These are phyloP conservation scores for Hirtodrosophila confusa DNA, from an alignment of 2,888 invertebrate genomes.

Conservation along the genomic window DNA sequence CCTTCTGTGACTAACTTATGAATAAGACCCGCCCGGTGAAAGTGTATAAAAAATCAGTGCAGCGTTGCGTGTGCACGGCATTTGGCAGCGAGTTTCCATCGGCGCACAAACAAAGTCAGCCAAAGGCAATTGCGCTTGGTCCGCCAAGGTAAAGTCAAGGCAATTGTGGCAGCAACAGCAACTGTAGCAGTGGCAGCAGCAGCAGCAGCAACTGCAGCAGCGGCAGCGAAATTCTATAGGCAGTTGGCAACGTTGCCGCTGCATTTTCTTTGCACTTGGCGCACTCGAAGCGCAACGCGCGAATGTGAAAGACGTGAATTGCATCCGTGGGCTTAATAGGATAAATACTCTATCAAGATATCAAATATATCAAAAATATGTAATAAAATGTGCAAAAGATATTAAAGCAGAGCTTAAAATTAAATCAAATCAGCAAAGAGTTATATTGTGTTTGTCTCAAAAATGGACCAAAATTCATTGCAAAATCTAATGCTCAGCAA, in stretches of 20 bases:
- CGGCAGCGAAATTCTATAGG: conserved; percentile 42
- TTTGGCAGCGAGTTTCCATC: conserved; percentile 39
- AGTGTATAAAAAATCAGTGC: conserved; percentile 52
- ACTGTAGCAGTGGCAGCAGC: too few species aligned
- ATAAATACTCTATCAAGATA: neutral
- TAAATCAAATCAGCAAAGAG: neutral
- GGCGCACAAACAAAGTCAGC: conserved; percentile 23
- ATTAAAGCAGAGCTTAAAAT: neutral
- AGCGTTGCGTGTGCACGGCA: conserved; percentile 63
- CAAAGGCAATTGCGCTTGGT: conserved; percentile 27
- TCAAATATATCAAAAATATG: neutral
- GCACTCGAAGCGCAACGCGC: conserved; percentile 59
- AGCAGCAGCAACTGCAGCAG: conserved; percentile 6
- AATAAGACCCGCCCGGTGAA: conserved; percentile 1
- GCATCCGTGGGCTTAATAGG: conserved; percentile 16
- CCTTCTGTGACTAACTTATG: neutral
- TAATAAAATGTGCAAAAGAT: too few species aligned
- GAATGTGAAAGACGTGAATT: conserved; percentile 61
- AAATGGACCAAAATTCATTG: too few species aligned
- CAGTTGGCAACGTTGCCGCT: conserved; percentile 39
- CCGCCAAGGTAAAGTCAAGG: conserved; percentile 68
- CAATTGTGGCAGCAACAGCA: conserved; percentile 36
- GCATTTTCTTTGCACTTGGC: conserved; percentile 41
- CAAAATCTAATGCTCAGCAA: too few species aligned
- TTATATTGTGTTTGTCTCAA: too few species aligned